A percentile compares a stretch with the other conserved stretches of the same genome.
Evolutionary conservation across 1,140 invertebrate genomes (phyloP).

Genomic region (Ceratoteleas bidentatus): DNA sequence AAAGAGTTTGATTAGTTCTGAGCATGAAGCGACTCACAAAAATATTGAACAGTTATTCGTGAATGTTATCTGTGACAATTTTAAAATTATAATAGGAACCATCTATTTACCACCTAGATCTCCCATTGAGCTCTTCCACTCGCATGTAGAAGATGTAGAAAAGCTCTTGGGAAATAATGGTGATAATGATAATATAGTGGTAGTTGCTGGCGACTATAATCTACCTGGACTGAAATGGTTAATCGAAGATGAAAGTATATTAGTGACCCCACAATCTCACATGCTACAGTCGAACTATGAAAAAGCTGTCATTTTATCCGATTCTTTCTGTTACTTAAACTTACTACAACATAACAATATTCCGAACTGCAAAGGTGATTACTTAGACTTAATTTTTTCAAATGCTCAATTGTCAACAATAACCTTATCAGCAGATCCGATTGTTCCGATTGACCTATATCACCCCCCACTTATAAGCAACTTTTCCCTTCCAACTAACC

Average conservation of each 20-base stretch:
- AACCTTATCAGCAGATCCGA: not conserved
- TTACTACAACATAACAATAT: not conserved
- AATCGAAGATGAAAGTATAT: not conserved
- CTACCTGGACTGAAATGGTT: not conserved
- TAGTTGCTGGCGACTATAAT: not conserved
- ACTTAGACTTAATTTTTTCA: slow-evolving; percentile 5
- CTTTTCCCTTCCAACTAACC: not conserved
- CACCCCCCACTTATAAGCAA: not conserved
- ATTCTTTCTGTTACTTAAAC: slow-evolving; percentile 2
- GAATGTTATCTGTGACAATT: not conserved
- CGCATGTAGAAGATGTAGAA: not conserved
- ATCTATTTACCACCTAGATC: not conserved
- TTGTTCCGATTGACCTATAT: not conserved
- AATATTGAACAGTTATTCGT: slow-evolving; percentile 1
- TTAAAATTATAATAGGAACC: not conserved
- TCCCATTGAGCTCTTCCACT: not conserved
- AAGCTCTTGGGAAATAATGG: not conserved
- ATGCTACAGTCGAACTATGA: not conserved
- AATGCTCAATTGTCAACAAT: not conserved
- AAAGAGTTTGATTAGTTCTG: not conserved
- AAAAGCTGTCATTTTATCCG: not conserved
- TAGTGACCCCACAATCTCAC: not conserved
- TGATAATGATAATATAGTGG: not conserved
- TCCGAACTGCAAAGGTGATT: not conserved
- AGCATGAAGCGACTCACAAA: not conserved